phyloP scores from a whole-genome alignment of 1,140 invertebrate genomes.

The Drosophila ironensis region DNA sequence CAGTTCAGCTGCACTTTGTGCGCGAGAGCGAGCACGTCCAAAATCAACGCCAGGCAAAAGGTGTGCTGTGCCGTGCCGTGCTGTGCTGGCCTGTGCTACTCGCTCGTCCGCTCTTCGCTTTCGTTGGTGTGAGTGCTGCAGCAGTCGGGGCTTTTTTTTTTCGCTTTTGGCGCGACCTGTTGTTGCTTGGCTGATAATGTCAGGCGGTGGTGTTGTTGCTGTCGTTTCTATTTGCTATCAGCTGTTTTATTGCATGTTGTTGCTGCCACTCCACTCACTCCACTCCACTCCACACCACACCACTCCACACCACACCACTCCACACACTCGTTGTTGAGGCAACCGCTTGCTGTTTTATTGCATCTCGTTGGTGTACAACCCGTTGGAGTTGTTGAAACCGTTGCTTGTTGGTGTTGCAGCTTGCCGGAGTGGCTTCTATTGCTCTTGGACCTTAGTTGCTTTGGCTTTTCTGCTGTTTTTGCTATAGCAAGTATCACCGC shows the following conservation, averaged over 20 bases:
- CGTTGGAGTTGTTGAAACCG: no score
- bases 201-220: slow-evolving; percentile 36
- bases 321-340: slow-evolving; percentile 38
- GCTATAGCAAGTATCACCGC: slow-evolving; percentile 3
- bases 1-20: slow-evolving; percentile 77
- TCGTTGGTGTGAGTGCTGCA: slow-evolving; percentile 53
- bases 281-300: no score
- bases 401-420: not conserved
- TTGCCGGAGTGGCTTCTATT: slow-evolving; percentile 48
- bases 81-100: slow-evolving; percentile 44
- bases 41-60: slow-evolving; percentile 79
- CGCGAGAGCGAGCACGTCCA: slow-evolving; percentile 63
- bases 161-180: slow-evolving; percentile 66
- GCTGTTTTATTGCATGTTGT: slow-evolving; percentile 76
- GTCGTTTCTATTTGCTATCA: slow-evolving; percentile 65
- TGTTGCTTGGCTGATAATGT: slow-evolving; percentile 75
- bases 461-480: slow-evolving; percentile 31
- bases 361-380: no score
- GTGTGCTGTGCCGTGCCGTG: no score
- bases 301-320: slow-evolving; percentile 39
- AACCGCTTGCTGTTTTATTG: slow-evolving; percentile 47
- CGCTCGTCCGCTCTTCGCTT: slow-evolving; percentile 18
- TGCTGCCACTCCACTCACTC: no score
- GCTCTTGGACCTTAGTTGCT: not conserved
- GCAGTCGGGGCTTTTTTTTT: slow-evolving; percentile 52